Conservation (phyloP, 2,113 vertebrate genomes). For the Tupaia chinensis region DNA sequence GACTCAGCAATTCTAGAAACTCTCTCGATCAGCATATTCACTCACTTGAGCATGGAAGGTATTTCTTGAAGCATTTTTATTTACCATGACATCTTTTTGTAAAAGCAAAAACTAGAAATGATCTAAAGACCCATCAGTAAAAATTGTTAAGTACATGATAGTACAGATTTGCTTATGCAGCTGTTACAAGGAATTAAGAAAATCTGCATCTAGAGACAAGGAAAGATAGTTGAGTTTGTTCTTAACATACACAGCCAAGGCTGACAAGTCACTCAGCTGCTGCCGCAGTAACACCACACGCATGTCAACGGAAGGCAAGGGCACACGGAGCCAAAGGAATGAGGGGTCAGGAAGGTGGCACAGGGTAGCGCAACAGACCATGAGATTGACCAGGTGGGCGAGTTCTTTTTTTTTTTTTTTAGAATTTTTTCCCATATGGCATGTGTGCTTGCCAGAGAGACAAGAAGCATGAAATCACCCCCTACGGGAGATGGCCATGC, state of each 20-base stretch:
- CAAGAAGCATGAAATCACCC: too few relatives aligned
- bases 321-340: neutral
- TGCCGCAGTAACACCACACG: neutral
- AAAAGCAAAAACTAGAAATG: constrained; percentile 19
- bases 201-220: neutral
- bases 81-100: neutral
- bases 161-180: neutral
- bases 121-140: neutral
- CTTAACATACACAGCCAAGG: constrained; percentile 18
- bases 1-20: neutral
- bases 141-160: constrained; percentile 20
- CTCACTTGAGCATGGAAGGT: neutral
- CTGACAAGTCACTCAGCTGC: neutral
- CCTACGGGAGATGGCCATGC: too few relatives aligned
- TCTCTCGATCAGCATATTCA: neutral
- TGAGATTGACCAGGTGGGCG: too few relatives aligned
- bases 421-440: too few relatives aligned
- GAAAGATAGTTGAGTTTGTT: constrained; percentile 5
- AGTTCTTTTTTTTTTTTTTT: too few relatives aligned
- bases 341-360: too few relatives aligned
- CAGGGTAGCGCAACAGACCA: too few relatives aligned
- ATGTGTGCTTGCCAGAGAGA: too few relatives aligned
- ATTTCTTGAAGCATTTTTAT: neutral
- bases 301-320: neutral
- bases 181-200: neutral